Conservation (phyloP, 1,140 invertebrate genomes). For the Eupristina koningsbergeri region DNA sequence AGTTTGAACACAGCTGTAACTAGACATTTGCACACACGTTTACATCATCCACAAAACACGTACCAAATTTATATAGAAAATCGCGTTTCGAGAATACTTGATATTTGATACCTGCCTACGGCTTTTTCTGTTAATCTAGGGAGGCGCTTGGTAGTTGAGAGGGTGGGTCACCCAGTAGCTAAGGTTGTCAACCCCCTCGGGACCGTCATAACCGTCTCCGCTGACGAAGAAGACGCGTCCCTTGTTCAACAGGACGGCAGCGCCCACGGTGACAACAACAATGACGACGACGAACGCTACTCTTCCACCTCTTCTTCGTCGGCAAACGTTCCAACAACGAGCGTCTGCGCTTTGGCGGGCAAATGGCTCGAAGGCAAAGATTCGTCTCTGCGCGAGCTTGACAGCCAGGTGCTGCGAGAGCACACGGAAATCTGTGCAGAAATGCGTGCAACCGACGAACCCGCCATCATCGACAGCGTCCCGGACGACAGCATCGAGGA, state of each 20-base stretch:
- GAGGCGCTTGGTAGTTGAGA: conserved; percentile 76
- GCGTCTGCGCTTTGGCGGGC: conserved; percentile 74
- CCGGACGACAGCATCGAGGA: conserved; percentile 67
- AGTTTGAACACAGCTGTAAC: background rate
- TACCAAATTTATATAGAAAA: conserved; percentile 1
- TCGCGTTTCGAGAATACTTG: conserved; percentile 22
- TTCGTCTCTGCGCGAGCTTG: conserved; percentile 60
- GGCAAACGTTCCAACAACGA: conserved; percentile 60
- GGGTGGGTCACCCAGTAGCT: conserved; percentile 75
- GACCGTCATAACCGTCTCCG: conserved; percentile 77
- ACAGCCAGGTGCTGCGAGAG: conserved; percentile 63
- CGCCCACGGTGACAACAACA: conserved; percentile 58
- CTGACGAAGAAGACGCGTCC: conserved; percentile 71
- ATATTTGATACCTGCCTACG: conserved; percentile 80
- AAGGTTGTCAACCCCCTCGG: conserved; percentile 83
- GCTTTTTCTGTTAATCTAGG: conserved; percentile 82
- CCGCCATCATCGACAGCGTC: conserved; percentile 67
- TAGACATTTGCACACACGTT: background rate
- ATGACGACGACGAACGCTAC: background rate
- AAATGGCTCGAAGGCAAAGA: conserved; percentile 60
- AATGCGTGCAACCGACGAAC: conserved; percentile 68
- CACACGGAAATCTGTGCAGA: conserved; percentile 71
- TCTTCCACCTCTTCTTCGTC: background rate
- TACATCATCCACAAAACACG: background rate
- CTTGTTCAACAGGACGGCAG: conserved; percentile 42